phyloP scores from a whole-genome alignment of 2,113 vertebrate species.

The Heterotis niloticus region DNA sequence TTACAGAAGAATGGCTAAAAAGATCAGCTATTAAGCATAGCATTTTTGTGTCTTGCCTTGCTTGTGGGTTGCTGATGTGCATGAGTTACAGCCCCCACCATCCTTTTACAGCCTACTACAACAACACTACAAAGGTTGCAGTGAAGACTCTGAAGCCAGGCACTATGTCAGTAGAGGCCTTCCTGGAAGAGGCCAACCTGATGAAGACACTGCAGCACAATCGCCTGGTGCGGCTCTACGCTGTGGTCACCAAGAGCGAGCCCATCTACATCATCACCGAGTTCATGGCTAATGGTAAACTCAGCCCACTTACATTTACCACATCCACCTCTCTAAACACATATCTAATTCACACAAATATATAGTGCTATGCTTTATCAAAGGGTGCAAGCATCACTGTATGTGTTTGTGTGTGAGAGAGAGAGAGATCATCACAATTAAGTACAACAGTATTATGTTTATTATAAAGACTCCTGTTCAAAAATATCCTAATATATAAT shows the following conservation, averaged over 20 bases:
- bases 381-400: too few species aligned
- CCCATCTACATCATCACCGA: conserved; percentile 97
- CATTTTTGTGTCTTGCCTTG: neutral
- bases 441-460: too few species aligned
- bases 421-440: too few species aligned
- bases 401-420: too few species aligned
- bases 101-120: conserved; percentile 72
- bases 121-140: conserved; percentile 83
- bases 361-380: too few species aligned
- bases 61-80: neutral
- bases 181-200: conserved; percentile 90
- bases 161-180: conserved; percentile 88
- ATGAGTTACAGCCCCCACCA: neutral
- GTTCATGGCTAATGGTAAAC: conserved; percentile 86
- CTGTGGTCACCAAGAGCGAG: conserved; percentile 83
- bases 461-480: too few species aligned
- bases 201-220: conserved; percentile 92
- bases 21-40: neutral
- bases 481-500: too few species aligned
- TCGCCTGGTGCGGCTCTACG: conserved; percentile 85
- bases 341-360: too few species aligned
- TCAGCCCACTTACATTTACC: neutral
- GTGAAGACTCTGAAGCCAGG: conserved; percentile 94
- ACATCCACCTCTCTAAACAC: neutral
- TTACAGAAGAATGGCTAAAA: neutral